A percentile compares a stretch with the other conserved stretches of the same genome.
Evolutionary conservation across 2,113 vertebrate genomes (phyloP).

Genomic region (Epinephelus moara): DNA sequence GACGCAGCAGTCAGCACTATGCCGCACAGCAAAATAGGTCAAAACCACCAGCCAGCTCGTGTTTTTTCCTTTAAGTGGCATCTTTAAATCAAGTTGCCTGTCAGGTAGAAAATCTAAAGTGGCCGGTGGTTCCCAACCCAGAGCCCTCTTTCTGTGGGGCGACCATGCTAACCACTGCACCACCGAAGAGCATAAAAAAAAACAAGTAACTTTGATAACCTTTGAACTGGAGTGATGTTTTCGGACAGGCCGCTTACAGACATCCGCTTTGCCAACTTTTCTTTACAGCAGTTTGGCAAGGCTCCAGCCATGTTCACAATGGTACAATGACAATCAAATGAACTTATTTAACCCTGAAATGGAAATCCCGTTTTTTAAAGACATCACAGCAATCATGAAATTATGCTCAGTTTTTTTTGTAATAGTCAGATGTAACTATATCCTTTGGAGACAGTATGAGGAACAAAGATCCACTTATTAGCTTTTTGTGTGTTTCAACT

Average conservation of each 20-base stretch:
- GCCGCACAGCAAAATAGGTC: too few species aligned
- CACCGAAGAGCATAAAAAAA: background rate
- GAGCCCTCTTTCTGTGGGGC: background rate
- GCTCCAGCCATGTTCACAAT: constrained; percentile 12
- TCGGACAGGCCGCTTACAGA: background rate
- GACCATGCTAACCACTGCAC: background rate
- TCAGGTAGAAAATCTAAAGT: background rate
- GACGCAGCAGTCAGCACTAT: background rate
- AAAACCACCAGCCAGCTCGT: too few species aligned
- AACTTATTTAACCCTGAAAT: constrained; percentile 3
- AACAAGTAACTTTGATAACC: background rate
- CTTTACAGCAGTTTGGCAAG: background rate
- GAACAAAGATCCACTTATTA: background rate
- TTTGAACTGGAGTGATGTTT: background rate
- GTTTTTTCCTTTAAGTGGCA: too few species aligned
- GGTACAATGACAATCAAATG: constrained; percentile 53
- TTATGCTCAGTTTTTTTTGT: background rate
- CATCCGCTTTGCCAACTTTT: background rate
- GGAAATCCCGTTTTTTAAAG: background rate
- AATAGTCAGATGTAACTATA: constrained; percentile 8
- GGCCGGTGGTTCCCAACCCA: background rate
- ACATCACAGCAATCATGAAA: background rate
- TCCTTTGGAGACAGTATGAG: background rate
- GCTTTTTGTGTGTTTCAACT: background rate
- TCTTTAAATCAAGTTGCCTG: too few species aligned